Conservation (phyloP, 2,797 vertebrate species). For the Acridotheres tristis region DNA sequence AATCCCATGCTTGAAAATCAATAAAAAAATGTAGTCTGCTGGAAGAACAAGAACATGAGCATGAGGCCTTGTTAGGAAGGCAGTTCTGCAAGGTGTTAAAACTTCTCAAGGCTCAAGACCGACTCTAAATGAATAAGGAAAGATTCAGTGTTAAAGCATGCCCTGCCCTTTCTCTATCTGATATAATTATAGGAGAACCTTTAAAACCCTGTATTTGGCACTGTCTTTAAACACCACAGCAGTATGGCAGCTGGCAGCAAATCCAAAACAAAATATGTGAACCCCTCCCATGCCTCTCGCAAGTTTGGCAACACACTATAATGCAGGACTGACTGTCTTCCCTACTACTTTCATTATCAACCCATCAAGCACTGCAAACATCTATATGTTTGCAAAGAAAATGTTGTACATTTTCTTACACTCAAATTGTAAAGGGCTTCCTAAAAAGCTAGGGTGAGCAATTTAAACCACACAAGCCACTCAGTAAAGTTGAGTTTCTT, state of each 20-base stretch:
- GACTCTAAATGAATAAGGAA: constrained; percentile 18
- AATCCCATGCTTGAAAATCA: neutral
- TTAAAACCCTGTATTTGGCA: constrained; percentile 50
- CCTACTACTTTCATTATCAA: neutral
- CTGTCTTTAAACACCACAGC: constrained; percentile 27
- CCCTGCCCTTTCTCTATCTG: constrained; percentile 55
- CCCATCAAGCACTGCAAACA: neutral
- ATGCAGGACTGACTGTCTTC: neutral
- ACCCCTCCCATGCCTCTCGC: constrained; percentile 51
- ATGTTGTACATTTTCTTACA: neutral
- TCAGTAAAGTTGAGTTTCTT: neutral
- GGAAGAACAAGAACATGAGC: neutral
- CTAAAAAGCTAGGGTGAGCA: neutral
- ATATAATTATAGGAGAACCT: constrained; percentile 59
- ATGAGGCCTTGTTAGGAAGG: neutral
- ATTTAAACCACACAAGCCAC: neutral
- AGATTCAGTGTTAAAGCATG: constrained; percentile 1
- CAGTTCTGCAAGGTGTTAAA: neutral
- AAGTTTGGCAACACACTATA: neutral
- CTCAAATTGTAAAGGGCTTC: neutral
- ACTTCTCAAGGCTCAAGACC: neutral
- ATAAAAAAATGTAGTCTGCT: neutral
- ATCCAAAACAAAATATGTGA: constrained; percentile 39
- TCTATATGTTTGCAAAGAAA: neutral
- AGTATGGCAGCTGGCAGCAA: constrained; percentile 33